Evolutionary conservation across 2,888 invertebrate genomes (phyloP).

Genomic region (Monoplex corrugatus): DNA sequence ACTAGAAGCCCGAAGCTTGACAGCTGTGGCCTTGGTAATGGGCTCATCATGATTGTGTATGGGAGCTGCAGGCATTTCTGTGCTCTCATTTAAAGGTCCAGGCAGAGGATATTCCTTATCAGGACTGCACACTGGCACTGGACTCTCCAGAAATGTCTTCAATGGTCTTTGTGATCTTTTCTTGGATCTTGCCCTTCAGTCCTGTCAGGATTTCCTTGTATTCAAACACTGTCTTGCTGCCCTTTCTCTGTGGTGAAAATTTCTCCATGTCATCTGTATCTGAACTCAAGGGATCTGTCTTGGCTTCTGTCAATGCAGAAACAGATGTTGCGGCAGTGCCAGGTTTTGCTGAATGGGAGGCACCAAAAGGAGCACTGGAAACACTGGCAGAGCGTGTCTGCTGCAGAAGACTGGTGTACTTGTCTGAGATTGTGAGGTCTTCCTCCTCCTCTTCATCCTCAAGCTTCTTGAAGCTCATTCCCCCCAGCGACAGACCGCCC

Average conservation of each 20-base stretch:
- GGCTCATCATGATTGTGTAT: neutral
- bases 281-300: slow-evolving; percentile 32
- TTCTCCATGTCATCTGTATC: slow-evolving; percentile 59
- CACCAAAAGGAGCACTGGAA: neutral
- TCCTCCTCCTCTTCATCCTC: slow-evolving; percentile 75
- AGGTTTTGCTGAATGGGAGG: neutral
- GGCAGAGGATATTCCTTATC: slow-evolving; percentile 56
- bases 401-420: slow-evolving; percentile 68
- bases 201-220: slow-evolving; percentile 62
- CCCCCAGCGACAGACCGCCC: slow-evolving; percentile 51
- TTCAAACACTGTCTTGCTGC: slow-evolving; percentile 53
- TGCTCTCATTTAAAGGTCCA: neutral
- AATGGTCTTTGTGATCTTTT: slow-evolving; percentile 68
- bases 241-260: slow-evolving; percentile 56
- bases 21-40: neutral
- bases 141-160: slow-evolving; percentile 70
- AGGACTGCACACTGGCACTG: slow-evolving; percentile 55
- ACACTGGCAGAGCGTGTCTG: slow-evolving; percentile 54
- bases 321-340: slow-evolving; percentile 1
- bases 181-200: slow-evolving; percentile 63
- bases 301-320: slow-evolving; percentile 40
- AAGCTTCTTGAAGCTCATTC: slow-evolving; percentile 73
- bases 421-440: slow-evolving; percentile 70
- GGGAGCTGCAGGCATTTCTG: neutral
- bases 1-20: neutral